Base-by-base conservation (phyloP, 2,888 invertebrate species). In the Disparrhopalites patrizii region DNA sequence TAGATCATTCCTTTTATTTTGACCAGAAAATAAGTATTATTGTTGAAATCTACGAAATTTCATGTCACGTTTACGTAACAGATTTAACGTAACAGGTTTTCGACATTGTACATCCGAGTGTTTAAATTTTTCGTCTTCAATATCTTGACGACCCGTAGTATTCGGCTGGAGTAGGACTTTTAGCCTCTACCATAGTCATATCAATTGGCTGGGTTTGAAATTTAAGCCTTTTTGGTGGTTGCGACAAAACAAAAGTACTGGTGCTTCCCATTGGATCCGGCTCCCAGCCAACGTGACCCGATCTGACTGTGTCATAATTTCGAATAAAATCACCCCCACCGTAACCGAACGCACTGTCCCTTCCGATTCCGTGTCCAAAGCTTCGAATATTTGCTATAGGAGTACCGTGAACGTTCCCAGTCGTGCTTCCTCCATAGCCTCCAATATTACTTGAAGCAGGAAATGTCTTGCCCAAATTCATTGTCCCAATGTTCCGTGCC, bases 211-310 rank as follows among this genome's bases (percentile, higher is more conserved):
- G 43, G 31, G 50, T 33, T 7, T 57, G 65, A 18, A 65, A 50
- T 58, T 30, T 50, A 25, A 57, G 18, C 18, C 50, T 57, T 38
- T 65, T 65, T 20, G 65, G 65, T 38, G 65, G 58, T 38, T 65
- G 50, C 50, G 65, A 10, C 15, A 65, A 38, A 23, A 57, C 20
- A 31, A 64, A 62, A 7, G 31, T 64, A n/a, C 54, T 54, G 1
- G 30, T 31, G 5, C 20, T 31, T 18, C 54, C 54, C 52, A 52
- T 28, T 4, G 52, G 28, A 52, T 52, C 47, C 3, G 47, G 47
- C 7, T 47, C 47, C 47, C 47, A 47, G 23, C 47, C 23, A 4
- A 23, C 23, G 3, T 20, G 25, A 15, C 23, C 47, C n/a, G 7
- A 15, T 20, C 18, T 25, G 7, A 3, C 20, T 13, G 47, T 47